phyloP scores from a whole-genome alignment of 2,113 vertebrate genomes.

The Sminthopsis crassicaudata region DNA sequence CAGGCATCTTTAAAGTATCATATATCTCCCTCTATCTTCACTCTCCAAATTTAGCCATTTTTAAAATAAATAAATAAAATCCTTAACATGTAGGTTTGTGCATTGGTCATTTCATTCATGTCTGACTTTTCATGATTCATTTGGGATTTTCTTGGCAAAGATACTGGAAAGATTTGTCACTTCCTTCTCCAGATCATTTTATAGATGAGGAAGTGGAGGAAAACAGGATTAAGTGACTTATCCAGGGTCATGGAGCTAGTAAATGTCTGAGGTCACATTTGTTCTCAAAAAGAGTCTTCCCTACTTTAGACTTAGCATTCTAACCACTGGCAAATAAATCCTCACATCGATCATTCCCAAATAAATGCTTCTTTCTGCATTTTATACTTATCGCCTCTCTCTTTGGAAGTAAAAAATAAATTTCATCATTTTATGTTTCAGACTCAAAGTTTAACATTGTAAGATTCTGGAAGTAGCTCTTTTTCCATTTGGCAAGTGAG shows the following conservation, averaged over 20 bases:
- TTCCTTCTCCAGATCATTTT: no score
- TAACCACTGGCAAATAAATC: background rate
- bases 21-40: background rate
- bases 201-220: no score
- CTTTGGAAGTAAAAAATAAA: background rate
- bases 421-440: background rate
- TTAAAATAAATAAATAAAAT: background rate
- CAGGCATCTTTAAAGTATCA: background rate
- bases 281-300: background rate
- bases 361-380: background rate
- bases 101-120: background rate
- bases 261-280: no score
- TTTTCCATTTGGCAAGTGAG: no score
- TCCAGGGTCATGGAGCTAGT: no score
- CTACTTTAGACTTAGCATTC: background rate
- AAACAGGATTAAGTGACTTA: no score
- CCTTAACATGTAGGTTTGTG: background rate
- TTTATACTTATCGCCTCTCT: background rate
- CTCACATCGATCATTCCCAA: background rate
- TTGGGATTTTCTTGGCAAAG: background rate
- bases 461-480: background rate
- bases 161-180: background rate
- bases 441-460: background rate
- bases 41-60: background rate
- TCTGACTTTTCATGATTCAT: no score